Conservation (phyloP, 2,888 invertebrate species). For the Trachelus tabidus region DNA sequence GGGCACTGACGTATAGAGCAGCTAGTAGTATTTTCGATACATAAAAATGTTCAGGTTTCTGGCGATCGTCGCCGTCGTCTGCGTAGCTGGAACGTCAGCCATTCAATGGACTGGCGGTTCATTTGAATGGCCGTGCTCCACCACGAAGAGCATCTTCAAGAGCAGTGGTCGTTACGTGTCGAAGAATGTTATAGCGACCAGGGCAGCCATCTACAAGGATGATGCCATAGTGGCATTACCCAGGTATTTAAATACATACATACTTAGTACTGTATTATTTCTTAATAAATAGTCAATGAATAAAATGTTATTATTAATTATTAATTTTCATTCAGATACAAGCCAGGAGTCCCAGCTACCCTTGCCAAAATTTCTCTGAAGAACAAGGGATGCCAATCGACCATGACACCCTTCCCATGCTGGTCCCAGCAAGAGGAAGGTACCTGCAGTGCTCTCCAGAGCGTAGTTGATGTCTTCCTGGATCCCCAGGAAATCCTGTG, state of each 20-base stretch:
- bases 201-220: constrained; percentile 72
- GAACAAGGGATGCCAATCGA: constrained; percentile 66
- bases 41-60: constrained; percentile 30
- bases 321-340: constrained; percentile 62
- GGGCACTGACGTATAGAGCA: not conserved
- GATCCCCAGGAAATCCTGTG: constrained; percentile 72
- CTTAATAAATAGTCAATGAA: not conserved
- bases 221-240: constrained; percentile 72
- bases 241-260: constrained; percentile 45
- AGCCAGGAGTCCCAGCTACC: constrained; percentile 73
- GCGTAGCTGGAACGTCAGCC: constrained; percentile 29
- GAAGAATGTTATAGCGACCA: constrained; percentile 72
- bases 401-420: constrained; percentile 74
- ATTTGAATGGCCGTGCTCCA: constrained; percentile 71
- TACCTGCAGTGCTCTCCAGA: constrained; percentile 76
- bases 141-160: constrained; percentile 71
- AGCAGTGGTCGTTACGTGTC: constrained; percentile 71
- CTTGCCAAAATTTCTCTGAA: constrained; percentile 70
- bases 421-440: constrained; percentile 79
- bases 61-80: constrained; percentile 26
- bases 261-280: not conserved
- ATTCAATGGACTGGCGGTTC: constrained; percentile 63
- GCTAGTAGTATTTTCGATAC: not conserved
- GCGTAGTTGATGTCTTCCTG: constrained; percentile 75
- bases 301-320: not conserved